A percentile compares a stretch with the other conserved stretches of the same genome.
Evolutionary conservation across 2,888 invertebrate genomes (phyloP).

Genomic region (Latrodectus hesperus): DNA sequence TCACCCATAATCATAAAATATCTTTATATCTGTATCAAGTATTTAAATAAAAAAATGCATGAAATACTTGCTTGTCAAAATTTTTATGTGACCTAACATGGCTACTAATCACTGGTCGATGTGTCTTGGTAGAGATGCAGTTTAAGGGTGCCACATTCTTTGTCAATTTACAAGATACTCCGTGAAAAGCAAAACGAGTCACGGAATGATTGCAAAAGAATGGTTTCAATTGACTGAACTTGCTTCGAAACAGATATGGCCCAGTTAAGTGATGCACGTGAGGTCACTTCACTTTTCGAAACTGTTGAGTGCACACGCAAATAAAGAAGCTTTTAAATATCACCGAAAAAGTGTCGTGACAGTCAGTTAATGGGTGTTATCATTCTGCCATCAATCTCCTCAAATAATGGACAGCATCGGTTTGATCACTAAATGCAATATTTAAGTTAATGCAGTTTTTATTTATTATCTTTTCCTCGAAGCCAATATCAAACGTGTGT

Average conservation of each 20-base stretch:
- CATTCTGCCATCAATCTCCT: too few relatives aligned
- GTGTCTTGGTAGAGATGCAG: neutral
- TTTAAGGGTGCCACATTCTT: neutral
- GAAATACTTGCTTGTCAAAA: too few relatives aligned
- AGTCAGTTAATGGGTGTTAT: neutral
- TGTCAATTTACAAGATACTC: conserved; percentile 52
- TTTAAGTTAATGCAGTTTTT: too few relatives aligned
- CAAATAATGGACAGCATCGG: too few relatives aligned
- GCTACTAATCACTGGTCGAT: neutral
- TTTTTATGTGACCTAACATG: conserved; percentile 25
- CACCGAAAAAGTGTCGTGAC: neutral
- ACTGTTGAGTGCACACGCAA: conserved; percentile 26
- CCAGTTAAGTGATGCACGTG: conserved; percentile 1
- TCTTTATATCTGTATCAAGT: too few relatives aligned
- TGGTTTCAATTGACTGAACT: conserved; percentile 30
- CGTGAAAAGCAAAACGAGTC: conserved; percentile 43
- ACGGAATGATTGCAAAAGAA: conserved; percentile 40
- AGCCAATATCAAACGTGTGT: too few relatives aligned
- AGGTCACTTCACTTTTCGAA: conserved; percentile 33
- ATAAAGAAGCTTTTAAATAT: conserved; percentile 14
- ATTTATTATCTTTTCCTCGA: too few relatives aligned
- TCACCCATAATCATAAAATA: too few relatives aligned
- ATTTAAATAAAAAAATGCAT: too few relatives aligned
- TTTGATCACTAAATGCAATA: too few relatives aligned
- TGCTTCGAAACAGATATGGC: too few relatives aligned